Evolutionary conservation across 1,140 invertebrate species (phyloP).

Genomic region (Tetranychus cinnabarinus): DNA sequence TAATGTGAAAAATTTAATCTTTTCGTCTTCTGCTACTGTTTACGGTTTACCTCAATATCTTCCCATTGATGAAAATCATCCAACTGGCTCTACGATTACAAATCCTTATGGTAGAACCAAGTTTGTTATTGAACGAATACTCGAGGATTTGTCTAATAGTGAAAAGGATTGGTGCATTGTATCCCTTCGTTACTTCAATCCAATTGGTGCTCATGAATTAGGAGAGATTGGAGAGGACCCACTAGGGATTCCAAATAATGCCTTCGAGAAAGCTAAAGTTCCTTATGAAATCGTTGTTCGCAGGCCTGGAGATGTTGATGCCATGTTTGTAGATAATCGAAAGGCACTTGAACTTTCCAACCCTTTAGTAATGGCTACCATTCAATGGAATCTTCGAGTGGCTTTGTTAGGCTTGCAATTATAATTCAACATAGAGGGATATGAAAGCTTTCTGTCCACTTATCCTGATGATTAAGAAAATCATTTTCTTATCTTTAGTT

Average conservation of each 20-base stretch:
- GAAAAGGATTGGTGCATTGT: constrained; percentile 26
- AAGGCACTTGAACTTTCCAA: constrained; percentile 31
- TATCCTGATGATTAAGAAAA: too few species aligned
- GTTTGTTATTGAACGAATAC: constrained; percentile 90
- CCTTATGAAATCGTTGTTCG: constrained; percentile 83
- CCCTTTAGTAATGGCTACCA: too few species aligned
- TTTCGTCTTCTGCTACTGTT: constrained; percentile 85
- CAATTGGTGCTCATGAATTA: constrained; percentile 81
- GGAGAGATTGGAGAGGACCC: constrained; percentile 92
- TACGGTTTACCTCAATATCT: constrained; percentile 62
- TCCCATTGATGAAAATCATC: constrained; percentile 63
- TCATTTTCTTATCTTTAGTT: too few species aligned
- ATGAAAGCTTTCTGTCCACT: too few species aligned
- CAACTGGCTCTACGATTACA: constrained; percentile 56
- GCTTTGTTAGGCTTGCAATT: too few species aligned
- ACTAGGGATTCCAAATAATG: constrained; percentile 88
- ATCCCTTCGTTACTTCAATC: constrained; percentile 91
- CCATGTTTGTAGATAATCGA: constrained; percentile 55
- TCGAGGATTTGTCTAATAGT: constrained; percentile 37
- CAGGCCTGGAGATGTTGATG: constrained; percentile 61
- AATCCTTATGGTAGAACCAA: constrained; percentile 96
- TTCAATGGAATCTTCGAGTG: too few species aligned
- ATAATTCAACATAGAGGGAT: too few species aligned
- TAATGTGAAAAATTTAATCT: constrained; percentile 53
- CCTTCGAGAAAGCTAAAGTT: constrained; percentile 39